A percentile compares a stretch with the other conserved stretches of the same genome.
Conservation (phyloP, 2,888 invertebrate species). For the Drosophila niveifrons region DNA sequence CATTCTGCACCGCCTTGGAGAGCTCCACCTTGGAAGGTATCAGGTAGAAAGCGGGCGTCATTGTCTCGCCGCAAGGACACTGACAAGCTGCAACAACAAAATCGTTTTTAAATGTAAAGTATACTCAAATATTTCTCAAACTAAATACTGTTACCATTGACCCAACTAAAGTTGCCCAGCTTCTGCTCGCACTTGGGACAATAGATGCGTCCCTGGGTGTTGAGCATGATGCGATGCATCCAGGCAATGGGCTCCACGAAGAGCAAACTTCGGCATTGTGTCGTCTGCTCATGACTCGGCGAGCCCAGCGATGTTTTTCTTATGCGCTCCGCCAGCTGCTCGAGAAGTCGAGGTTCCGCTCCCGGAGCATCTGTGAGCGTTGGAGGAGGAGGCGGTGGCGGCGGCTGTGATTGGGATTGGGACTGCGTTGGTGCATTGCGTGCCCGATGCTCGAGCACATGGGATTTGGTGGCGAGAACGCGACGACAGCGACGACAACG, state of each 20-base stretch:
- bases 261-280: constrained; percentile 89
- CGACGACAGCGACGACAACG: constrained; percentile 93
- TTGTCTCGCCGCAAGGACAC: constrained; percentile 95
- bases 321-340: constrained; percentile 81
- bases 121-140: too few relatives aligned
- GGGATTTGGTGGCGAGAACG: constrained; percentile 92
- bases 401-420: not conserved
- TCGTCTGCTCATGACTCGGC: constrained; percentile 46
- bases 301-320: constrained; percentile 75
- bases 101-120: too few relatives aligned
- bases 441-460: constrained; percentile 89
- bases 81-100: constrained; percentile 89
- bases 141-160: constrained; percentile 89
- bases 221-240: constrained; percentile 91
- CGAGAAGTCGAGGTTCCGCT: constrained; percentile 71
- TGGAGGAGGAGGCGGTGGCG: not conserved
- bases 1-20: constrained; percentile 94
- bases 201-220: constrained; percentile 92
- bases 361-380: not conserved
- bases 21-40: constrained; percentile 96
- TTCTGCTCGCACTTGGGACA: constrained; percentile 94
- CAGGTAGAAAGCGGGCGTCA: constrained; percentile 96
- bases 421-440: constrained; percentile 27
- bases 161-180: constrained; percentile 96
- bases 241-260: constrained; percentile 96